phyloP scores from a whole-genome alignment of 2,888 invertebrate genomes.

The Allacma fusca region DNA sequence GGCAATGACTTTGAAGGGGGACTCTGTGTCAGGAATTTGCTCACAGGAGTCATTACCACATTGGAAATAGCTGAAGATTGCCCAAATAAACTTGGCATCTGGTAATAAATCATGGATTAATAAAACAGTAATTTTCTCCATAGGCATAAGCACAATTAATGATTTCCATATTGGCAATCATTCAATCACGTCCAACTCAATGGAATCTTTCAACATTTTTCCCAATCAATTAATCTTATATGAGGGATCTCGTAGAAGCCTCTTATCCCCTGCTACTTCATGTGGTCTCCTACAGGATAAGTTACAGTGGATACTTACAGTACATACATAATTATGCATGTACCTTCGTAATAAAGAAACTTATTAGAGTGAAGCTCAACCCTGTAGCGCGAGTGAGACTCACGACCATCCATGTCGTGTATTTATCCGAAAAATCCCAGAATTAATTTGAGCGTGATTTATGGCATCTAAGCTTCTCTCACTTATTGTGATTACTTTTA shows the following conservation, averaged over 20 bases:
- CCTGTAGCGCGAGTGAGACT: not conserved
- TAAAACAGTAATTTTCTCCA: not conserved
- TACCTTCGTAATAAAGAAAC: too few relatives aligned
- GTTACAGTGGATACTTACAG: too few relatives aligned
- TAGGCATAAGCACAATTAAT: not conserved
- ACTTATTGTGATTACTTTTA: not conserved
- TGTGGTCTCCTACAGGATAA: too few relatives aligned
- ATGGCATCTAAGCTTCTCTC: not conserved
- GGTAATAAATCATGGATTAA: constrained; percentile 1
- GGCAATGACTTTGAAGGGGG: too few relatives aligned
- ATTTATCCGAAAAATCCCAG: constrained; percentile 16
- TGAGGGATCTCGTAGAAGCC: too few relatives aligned
- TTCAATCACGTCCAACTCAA: constrained; percentile 6
- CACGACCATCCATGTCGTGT: not conserved
- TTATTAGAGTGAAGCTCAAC: not conserved
- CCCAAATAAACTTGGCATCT: not conserved
- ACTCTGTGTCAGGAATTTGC: too few relatives aligned
- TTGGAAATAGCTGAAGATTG: too few relatives aligned
- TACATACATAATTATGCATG: too few relatives aligned
- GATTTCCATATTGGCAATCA: not conserved
- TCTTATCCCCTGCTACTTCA: too few relatives aligned
- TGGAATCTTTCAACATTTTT: constrained; percentile 7
- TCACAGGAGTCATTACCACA: too few relatives aligned
- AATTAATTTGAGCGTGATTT: not conserved
- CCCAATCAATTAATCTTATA: constrained; percentile 5